Evolutionary conservation across 2,888 invertebrate species (phyloP).

Genomic region (Agrenia bidenticulata): DNA sequence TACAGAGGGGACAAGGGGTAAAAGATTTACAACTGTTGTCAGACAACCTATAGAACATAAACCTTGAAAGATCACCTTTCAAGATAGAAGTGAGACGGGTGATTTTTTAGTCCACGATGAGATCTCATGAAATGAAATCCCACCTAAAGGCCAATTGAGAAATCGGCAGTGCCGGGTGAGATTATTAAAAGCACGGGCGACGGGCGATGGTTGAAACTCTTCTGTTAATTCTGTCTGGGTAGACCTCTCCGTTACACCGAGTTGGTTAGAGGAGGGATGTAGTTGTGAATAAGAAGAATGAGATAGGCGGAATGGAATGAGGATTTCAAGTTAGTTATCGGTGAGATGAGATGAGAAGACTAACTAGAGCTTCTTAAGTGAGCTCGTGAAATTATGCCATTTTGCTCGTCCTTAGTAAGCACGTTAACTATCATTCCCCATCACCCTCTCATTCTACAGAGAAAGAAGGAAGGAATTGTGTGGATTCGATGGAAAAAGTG

Average conservation of each 20-base stretch:
- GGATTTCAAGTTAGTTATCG: neutral
- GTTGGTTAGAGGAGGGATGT: slow-evolving; percentile 1
- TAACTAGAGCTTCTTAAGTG: slow-evolving; percentile 13
- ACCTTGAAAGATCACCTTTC: slow-evolving; percentile 24
- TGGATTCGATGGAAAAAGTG: neutral
- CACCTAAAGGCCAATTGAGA: neutral
- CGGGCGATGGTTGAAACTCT: neutral
- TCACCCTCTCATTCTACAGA: neutral
- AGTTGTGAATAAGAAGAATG: slow-evolving; percentile 12
- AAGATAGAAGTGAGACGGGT: slow-evolving; percentile 12
- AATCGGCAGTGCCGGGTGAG: neutral
- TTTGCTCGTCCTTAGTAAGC: too few relatives aligned
- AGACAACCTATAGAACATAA: slow-evolving; percentile 12
- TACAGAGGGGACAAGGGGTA: neutral
- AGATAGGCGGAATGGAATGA: slow-evolving; percentile 17
- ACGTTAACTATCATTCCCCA: too few relatives aligned
- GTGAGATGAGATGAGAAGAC: slow-evolving; percentile 11
- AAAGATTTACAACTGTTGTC: slow-evolving; percentile 21
- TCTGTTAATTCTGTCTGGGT: neutral
- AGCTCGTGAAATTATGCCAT: neutral
- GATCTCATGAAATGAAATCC: slow-evolving; percentile 8
- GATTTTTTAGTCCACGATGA: slow-evolving; percentile 21
- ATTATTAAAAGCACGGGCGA: neutral
- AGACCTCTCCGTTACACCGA: neutral
- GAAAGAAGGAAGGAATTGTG: slow-evolving; percentile 1